Percentiles rank a stretch among this genome's conserved stretches.
These are phyloP conservation scores for Misgurnus mizolepis DNA, from an alignment of 2,113 vertebrate species.

Conservation along the genomic window DNA sequence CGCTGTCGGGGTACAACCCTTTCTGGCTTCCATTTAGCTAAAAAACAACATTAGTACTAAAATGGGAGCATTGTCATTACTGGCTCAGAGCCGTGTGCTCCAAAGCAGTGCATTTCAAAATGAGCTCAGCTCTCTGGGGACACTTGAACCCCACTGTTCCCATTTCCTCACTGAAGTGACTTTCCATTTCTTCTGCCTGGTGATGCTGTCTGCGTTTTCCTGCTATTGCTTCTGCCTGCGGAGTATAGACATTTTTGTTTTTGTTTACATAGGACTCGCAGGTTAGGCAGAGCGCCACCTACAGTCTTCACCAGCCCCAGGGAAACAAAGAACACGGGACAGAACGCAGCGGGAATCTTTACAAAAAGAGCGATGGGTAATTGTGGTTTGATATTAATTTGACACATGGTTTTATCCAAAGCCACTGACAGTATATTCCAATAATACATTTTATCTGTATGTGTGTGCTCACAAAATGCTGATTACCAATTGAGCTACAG, in stretches of 20 bases:
- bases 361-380: constrained; percentile 97
- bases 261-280: constrained; percentile 84
- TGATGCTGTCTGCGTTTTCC: constrained; percentile 65
- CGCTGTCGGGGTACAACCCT: not conserved
- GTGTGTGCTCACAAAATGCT: too few relatives aligned
- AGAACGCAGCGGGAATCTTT: constrained; percentile 88
- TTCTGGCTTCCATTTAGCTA: constrained; percentile 14
- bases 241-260: not conserved
- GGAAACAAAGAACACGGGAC: constrained; percentile 98
- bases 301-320: constrained; percentile 97
- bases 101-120: constrained; percentile 41
- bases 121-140: constrained; percentile 38
- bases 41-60: constrained; percentile 24
- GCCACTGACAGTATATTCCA: too few relatives aligned
- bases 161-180: constrained; percentile 54
- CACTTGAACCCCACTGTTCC: constrained; percentile 34
- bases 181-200: constrained; percentile 30
- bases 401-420: too few relatives aligned
- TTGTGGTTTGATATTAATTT: constrained; percentile 37
- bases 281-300: constrained; percentile 88
- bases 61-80: constrained; percentile 25
- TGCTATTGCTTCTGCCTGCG: constrained; percentile 57
- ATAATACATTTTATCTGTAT: too few relatives aligned
- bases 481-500: too few relatives aligned
- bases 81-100: constrained; percentile 38